Base-by-base conservation (phyloP, 2,113 vertebrate species). In the Barnardius zonarius region DNA sequence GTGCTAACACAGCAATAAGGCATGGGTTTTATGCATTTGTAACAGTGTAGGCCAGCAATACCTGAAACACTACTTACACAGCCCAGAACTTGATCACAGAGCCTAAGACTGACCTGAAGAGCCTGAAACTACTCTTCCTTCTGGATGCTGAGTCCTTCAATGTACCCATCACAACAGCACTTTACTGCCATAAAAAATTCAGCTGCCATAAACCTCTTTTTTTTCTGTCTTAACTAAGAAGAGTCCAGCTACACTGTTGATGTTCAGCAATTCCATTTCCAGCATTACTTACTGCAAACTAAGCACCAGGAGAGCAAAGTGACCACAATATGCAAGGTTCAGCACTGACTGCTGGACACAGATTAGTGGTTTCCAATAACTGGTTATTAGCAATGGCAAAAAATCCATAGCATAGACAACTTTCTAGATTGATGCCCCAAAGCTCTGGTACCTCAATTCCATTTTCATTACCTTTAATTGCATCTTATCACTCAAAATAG, bases 401-500 rank as follows among this genome's bases (percentile, higher is more conserved):
- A 79, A 91, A 89, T 92, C 88, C 78, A 76, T 33, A 72, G 41
- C 73, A 69, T 15, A 80, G 77, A 62, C 70, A 77, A 1, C 80
- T 59, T 87, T 61, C 62, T 92, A 59, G 92, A 94, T 24, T 46
- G 74, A 93, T 89, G 88, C 44, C 57, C 81, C 88, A 84, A 87
- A 94, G 86, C 93, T 89, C 77, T 76, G 39, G 10, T 87, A 75
- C 72, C 77, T 82, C 70, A 46, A 24, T 64, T 88, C 70, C 41
- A 76, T 55, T 94, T 88, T 94, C 69, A 84, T 79, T 76, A 59
- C 20, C 18, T 76, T 75, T 93, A 96, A 75, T 86, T 90, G 39
- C 51, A 88, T 68, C 51, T 92, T 92, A 73, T 37, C 83, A 87
- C 62, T 83, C 83, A 82, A 66, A 87, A 86, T 0, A 86, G 91